These are phyloP conservation scores for Bombus waltoni DNA, from an alignment of 1,140 invertebrate species.

Conservation along the genomic window DNA sequence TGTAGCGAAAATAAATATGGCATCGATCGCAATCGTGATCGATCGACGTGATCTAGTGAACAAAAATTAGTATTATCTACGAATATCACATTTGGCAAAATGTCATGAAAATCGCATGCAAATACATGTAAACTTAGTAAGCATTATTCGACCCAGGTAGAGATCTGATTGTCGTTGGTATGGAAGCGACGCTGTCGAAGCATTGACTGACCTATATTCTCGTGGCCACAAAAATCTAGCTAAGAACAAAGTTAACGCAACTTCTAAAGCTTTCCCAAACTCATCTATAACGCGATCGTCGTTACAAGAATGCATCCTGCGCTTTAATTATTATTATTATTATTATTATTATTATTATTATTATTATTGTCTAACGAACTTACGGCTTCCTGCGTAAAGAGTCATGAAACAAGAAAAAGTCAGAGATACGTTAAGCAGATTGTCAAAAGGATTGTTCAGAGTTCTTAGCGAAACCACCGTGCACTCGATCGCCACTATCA, in stretches of 20 bases:
- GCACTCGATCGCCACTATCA: slow-evolving; percentile 55
- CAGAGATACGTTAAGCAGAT: slow-evolving; percentile 66
- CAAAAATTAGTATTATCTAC: slow-evolving; percentile 47
- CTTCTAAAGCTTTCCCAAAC: slow-evolving; percentile 61
- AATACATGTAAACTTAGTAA: slow-evolving; percentile 44
- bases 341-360: slow-evolving; percentile 26
- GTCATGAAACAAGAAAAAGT: slow-evolving; percentile 75
- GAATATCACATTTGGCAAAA: slow-evolving; percentile 22
- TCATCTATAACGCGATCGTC: slow-evolving; percentile 84
- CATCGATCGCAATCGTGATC: background rate
- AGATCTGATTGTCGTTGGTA: slow-evolving; percentile 54
- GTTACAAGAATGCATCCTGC: slow-evolving; percentile 60
- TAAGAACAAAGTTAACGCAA: slow-evolving; percentile 56
- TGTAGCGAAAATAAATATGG: slow-evolving; percentile 37
- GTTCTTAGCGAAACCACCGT: slow-evolving; percentile 61
- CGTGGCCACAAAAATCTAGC: slow-evolving; percentile 55
- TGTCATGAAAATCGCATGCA: slow-evolving; percentile 57
- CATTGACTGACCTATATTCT: slow-evolving; percentile 54
- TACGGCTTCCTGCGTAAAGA: slow-evolving; percentile 87
- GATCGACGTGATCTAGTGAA: slow-evolving; percentile 17
- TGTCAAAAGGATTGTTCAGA: slow-evolving; percentile 34
- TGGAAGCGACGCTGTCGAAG: slow-evolving; percentile 60
- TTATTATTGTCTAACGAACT: slow-evolving; percentile 80
- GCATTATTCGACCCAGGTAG: slow-evolving; percentile 49
- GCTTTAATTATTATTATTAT: slow-evolving; percentile 43